phyloP scores from a whole-genome alignment of 2,113 vertebrate species.

The Meriones unguiculatus region DNA sequence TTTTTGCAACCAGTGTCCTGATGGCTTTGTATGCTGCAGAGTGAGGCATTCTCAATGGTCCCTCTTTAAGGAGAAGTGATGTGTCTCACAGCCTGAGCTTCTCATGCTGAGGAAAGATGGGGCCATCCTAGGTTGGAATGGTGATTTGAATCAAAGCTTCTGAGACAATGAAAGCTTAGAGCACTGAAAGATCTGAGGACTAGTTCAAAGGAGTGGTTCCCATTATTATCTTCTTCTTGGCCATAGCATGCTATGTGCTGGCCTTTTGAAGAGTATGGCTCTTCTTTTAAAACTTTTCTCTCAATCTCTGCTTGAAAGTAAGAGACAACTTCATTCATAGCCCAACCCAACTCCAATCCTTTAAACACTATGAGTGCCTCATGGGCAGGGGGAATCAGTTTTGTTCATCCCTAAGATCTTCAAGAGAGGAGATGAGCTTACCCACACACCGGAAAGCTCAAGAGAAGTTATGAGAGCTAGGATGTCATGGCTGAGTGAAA shows the following conservation, averaged over 20 bases:
- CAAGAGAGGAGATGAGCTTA: not conserved
- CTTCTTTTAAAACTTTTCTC: not conserved
- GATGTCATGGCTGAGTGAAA: not conserved
- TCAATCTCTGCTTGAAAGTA: not conserved
- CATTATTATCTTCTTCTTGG: not conserved
- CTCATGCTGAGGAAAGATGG: not conserved
- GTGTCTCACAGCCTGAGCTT: not conserved
- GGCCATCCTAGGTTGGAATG: not conserved
- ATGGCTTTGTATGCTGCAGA: accelerated
- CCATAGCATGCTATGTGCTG: not conserved
- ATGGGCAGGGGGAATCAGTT: too few species aligned
- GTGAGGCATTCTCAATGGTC: not conserved
- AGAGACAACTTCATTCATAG: not conserved
- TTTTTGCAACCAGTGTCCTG: not conserved
- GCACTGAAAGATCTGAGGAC: not conserved
- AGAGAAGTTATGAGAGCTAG: not conserved
- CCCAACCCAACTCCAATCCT: not conserved
- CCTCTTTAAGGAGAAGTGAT: not conserved
- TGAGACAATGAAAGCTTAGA: not conserved
- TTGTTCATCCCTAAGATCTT: not conserved
- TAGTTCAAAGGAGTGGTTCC: not conserved
- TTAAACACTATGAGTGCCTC: not conserved
- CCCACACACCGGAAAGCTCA: too few species aligned
- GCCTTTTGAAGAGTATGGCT: not conserved
- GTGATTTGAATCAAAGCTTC: not conserved